Base-by-base conservation (phyloP, 2,797 vertebrate genomes). In the Vipera latastei region DNA sequence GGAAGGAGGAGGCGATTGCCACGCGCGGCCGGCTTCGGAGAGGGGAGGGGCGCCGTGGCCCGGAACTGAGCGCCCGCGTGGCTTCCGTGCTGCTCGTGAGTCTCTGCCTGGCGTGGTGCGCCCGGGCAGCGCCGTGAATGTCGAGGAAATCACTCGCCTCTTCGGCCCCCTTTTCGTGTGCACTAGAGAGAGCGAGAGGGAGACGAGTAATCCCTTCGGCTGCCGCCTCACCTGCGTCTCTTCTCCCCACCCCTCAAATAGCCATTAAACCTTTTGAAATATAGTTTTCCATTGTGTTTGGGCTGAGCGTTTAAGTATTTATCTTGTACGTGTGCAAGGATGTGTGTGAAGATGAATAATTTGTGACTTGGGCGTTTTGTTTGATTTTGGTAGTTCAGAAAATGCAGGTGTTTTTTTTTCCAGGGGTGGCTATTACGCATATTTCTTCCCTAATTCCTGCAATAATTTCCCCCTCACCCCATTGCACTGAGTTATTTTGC, bases 401-500 rank as follows among this genome's bases (percentile, higher is more conserved):
- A 95, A 95, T 92, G 63, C 90, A 3, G 73, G 51, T 53, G 38
- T 11, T 9, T 51, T 83, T 93, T 61, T 61, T 22, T 32, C 18
- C 5, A 6, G 59, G 48, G 60, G 28, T 32, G 14, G 16, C 59
- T 22, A 86, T 89, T 60, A 51, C 4, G 59, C 95, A 92, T 93
- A 95, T 93, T 96, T 95, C 92, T 92, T 89, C 95, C 95, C 94
- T 94, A 95, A 94, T 92, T 44, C 95, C 96, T 97, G 95, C 95
- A 95, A 73, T 69, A 12, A 44, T 86, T 93, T 94, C 86, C 26
- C 63, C 92, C 38, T 89, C 95, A 96, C 95, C 94, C 97, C 98
- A 97, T 98, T 99, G 98, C 99, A 99, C 99, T 99, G 99, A 98
- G 98, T 98, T 98, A 97, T 97, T 97, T 98, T 97, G 57, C 25